phyloP scores from a whole-genome alignment of 2,113 vertebrate species.

The Takifugu flavidus region DNA sequence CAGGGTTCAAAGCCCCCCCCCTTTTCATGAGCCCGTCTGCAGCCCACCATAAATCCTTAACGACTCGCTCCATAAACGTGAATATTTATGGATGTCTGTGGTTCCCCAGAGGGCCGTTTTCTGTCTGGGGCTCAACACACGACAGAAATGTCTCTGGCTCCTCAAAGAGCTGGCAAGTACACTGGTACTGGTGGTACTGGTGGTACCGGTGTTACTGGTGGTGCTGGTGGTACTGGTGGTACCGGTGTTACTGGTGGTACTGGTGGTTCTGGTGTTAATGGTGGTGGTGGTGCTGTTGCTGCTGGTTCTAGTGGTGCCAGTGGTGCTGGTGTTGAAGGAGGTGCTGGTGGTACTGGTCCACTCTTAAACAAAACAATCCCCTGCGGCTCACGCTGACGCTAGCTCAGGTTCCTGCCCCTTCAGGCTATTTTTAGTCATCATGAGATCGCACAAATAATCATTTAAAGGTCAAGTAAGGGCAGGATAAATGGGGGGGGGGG shows the following conservation, averaged over 20 bases:
- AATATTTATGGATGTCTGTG: slow-evolving; percentile 76
- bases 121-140: slow-evolving; percentile 62
- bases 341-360: slow-evolving; percentile 7
- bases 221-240: too few relatives aligned
- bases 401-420: slow-evolving; percentile 13
- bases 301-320: too few relatives aligned
- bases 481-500: not conserved
- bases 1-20: slow-evolving; percentile 18
- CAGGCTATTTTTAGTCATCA: slow-evolving; percentile 13
- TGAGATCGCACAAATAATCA: not conserved
- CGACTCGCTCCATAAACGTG: slow-evolving; percentile 73
- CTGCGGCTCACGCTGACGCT: slow-evolving; percentile 9
- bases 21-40: slow-evolving; percentile 56
- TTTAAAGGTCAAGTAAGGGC: too few relatives aligned
- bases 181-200: slow-evolving; percentile 30
- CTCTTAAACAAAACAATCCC: slow-evolving; percentile 56
- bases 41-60: slow-evolving; percentile 73
- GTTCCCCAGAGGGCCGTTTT: slow-evolving; percentile 70
- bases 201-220: too few relatives aligned
- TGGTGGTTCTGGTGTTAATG: too few relatives aligned
- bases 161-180: slow-evolving; percentile 40
- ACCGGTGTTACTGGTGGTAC: too few relatives aligned
- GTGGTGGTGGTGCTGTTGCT: too few relatives aligned
- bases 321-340: too few relatives aligned
- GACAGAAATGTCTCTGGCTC: slow-evolving; percentile 55